phyloP scores from a whole-genome alignment of 2,113 vertebrate genomes.

The Notarius lentiginosus region DNA sequence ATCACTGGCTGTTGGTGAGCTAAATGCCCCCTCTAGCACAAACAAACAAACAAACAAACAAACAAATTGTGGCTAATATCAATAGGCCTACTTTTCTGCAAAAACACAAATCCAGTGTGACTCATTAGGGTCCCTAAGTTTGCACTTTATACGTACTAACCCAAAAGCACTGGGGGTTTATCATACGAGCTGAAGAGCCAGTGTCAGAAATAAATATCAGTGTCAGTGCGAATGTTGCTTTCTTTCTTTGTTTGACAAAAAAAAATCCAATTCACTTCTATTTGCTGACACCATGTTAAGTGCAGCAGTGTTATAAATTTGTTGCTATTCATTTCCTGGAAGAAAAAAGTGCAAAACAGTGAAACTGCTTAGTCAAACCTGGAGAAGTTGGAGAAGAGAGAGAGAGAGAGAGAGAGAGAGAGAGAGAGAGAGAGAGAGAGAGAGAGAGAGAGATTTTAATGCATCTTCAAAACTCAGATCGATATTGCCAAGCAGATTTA shows the following conservation, averaged over 20 bases:
- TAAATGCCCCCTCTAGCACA: not conserved
- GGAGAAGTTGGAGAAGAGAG: not conserved
- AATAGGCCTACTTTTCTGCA: not conserved
- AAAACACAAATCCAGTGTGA: not conserved
- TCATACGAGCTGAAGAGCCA: not conserved
- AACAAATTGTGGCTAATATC: not conserved
- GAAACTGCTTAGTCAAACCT: constrained; percentile 15
- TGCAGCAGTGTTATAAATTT: not conserved
- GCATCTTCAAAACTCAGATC: not conserved
- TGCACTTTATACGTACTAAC: not conserved
- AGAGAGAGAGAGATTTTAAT: not conserved
- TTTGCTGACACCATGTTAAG: not conserved
- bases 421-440: not conserved
- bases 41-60: not conserved
- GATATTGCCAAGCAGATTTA: not conserved
- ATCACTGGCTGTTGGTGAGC: not conserved
- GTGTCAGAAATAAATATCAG: not conserved
- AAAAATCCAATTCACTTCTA: not conserved
- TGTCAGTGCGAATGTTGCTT: not conserved
- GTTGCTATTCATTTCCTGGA: constrained; percentile 6
- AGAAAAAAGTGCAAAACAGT: constrained; percentile 11
- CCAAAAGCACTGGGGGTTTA: not conserved
- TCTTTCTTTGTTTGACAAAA: not conserved
- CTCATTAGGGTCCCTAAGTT: not conserved
- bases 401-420: not conserved